phyloP scores from a whole-genome alignment of 2,113 vertebrate species.

The Leptosomus discolor region DNA sequence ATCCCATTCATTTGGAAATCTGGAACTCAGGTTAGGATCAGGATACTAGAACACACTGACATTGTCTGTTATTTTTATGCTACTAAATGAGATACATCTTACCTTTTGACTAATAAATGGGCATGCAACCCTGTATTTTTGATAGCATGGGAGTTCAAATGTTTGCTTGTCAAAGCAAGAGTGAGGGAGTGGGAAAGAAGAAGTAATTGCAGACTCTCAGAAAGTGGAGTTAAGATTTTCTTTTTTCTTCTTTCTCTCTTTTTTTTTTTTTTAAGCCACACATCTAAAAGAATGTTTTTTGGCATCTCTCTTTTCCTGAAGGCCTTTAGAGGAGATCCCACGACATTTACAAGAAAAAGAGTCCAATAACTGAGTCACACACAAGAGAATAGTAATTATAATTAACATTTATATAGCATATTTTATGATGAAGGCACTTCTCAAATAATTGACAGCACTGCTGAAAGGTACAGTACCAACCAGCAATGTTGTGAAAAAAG shows the following conservation, averaged over 20 bases:
- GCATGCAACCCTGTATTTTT: neutral
- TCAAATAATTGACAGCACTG: neutral
- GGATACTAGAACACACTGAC: neutral
- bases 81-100: neutral
- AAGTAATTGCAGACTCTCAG: neutral
- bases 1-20: neutral
- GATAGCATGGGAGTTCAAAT: neutral
- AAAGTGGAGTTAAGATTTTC: neutral
- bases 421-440: neutral
- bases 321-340: neutral
- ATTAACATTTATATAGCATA: neutral
- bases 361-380: constrained; percentile 7
- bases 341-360: constrained; percentile 3
- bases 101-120: neutral
- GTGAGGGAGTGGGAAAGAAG: neutral
- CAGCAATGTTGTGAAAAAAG: neutral
- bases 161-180: neutral
- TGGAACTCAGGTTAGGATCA: neutral
- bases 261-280: neutral
- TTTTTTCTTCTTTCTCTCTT: neutral
- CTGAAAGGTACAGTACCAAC: neutral
- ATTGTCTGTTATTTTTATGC: neutral
- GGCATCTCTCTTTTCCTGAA: constrained; percentile 26
- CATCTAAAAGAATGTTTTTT: constrained; percentile 22
- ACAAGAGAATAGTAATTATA: neutral